Base-by-base conservation (phyloP, 2,888 invertebrate species). In the Diarsia brunnea region DNA sequence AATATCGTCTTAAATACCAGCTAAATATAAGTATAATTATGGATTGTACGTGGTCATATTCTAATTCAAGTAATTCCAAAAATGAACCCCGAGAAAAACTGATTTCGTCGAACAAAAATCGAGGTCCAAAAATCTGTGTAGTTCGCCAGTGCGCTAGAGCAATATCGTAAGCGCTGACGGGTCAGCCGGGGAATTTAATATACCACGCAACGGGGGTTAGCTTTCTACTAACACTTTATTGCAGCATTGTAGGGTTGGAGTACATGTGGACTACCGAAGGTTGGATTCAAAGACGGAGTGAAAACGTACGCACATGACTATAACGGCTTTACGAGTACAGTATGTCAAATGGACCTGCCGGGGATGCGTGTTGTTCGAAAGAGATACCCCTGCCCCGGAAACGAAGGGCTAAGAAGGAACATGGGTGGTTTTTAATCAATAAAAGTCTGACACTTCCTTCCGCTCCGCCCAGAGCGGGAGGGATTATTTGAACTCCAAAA, bases 141-240 rank as follows among this genome's bases (percentile, higher is more conserved):
- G 53, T 55, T 4, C 55, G 60, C 55, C 12, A 63, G 47, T 58
- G 27, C 67, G 19, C 65, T 78, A 63, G 51, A 73, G 78, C 78
- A 78, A 86, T 86, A 85, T 79, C 60, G 84, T 78, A 61, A 77
- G 63, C 55, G 12, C 31, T 73, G 75, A 66, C 75, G 72, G 87
- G 85, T 86, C 84, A 84, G 70, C 74, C 38, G 38, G 47, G 47
- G 84, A 85, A 86, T 85, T 85, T 85, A 85, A 85, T 85, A 85
- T 75, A 84, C 75, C 73, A 75, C 78, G 75, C 81, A 76, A 78
- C 81, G 60, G 84, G 84, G 81, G 75, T 76, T 73, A 67, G 81
- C 84, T 86, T 76, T 76, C 51, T 73, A 49, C 81, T 47, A 81
- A 84, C 75, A 86, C 72, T 84, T 78, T 85, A 84, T 78, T 84